Percentiles rank a stretch among this genome's conserved stretches.
These are phyloP conservation scores for Oxyura jamaicensis DNA, from an alignment of 2,113 vertebrate species.

Conservation along the genomic window DNA sequence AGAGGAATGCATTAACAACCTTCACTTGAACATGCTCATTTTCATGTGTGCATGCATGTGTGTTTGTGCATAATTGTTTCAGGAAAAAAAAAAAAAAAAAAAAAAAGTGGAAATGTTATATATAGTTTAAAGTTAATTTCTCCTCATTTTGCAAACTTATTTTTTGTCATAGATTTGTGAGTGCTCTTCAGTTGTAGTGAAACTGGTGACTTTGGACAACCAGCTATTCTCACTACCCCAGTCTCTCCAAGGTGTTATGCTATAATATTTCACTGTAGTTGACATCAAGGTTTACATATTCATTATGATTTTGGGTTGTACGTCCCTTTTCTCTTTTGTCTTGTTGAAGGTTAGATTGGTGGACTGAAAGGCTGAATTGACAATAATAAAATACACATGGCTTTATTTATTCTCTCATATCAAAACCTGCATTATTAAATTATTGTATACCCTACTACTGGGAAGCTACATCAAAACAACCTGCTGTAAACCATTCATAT, in stretches of 20 bases:
- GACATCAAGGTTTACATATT: neutral
- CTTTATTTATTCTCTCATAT: neutral
- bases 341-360: neutral
- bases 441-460: neutral
- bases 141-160: neutral
- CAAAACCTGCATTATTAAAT: neutral
- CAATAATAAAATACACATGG: neutral
- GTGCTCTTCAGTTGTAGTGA: neutral
- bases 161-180: neutral
- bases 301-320: neutral
- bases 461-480: neutral
- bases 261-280: neutral
- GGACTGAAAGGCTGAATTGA: neutral
- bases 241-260: neutral
- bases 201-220: neutral
- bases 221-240: neutral
- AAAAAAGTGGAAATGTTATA: neutral
- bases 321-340: neutral
- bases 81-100: neutral
- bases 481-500: neutral
- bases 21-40: neutral
- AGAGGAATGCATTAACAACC: conserved; percentile 14
- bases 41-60: neutral
- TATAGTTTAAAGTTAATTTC: neutral
- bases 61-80: neutral